phyloP scores from a whole-genome alignment of 2,113 vertebrate species.

The Colaptes auratus region DNA sequence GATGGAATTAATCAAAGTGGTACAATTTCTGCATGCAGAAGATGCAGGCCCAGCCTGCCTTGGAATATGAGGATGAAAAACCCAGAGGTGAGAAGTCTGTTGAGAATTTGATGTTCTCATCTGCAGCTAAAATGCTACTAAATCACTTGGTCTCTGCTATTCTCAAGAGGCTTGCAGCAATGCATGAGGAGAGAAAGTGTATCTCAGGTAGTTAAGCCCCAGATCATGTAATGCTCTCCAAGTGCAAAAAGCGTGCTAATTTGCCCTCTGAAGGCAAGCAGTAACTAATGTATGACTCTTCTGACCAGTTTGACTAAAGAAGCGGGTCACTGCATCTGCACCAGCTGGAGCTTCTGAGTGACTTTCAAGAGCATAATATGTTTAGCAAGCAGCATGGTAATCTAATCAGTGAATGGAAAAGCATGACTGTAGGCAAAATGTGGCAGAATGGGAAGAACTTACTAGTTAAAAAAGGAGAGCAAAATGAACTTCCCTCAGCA shows the following conservation, averaged over 20 bases:
- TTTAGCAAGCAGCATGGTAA: constrained; percentile 59
- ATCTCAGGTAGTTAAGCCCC: not conserved
- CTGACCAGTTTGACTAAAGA: constrained; percentile 6
- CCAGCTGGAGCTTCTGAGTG: constrained; percentile 54
- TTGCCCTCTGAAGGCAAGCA: constrained; percentile 13
- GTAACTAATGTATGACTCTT: not conserved
- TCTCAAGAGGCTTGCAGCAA: not conserved
- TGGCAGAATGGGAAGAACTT: constrained; percentile 33
- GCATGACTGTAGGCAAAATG: constrained; percentile 54
- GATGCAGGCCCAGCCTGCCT: not conserved
- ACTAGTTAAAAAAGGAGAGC: not conserved
- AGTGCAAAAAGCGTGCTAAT: not conserved
- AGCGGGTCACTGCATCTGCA: constrained; percentile 50
- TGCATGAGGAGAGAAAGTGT: not conserved
- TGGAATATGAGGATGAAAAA: not conserved
- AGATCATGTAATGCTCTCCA: not conserved
- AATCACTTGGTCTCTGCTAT: not conserved
- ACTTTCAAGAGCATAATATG: constrained; percentile 59
- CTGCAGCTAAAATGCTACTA: not conserved
- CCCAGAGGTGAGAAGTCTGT: not conserved
- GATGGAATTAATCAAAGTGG: not conserved
- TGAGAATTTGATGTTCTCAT: not conserved
- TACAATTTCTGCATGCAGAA: not conserved
- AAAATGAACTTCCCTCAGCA: not conserved
- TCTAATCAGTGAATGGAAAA: constrained; percentile 63